Evolutionary conservation across 2,797 vertebrate genomes (phyloP).

Genomic region (Enoplosus armatus): DNA sequence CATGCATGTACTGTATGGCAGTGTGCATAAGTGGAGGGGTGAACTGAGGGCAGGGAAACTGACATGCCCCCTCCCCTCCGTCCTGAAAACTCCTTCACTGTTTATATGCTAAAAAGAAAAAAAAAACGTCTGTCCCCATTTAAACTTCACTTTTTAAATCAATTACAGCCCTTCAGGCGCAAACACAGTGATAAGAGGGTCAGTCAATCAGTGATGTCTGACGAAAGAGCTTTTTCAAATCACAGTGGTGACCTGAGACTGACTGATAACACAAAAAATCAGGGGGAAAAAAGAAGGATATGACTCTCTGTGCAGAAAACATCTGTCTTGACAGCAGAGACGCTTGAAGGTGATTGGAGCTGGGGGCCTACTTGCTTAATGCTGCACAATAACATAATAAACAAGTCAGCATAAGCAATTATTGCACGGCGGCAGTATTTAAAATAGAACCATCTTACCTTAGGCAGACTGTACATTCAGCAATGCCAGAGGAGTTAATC

Average conservation of each 20-base stretch:
- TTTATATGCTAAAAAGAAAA: constrained; percentile 2
- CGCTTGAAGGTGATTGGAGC: neutral
- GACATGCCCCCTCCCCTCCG: neutral
- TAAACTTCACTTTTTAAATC: constrained; percentile 25
- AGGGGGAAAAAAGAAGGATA: neutral
- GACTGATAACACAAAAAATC: constrained; percentile 7
- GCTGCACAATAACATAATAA: no score
- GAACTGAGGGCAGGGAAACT: constrained; percentile 14
- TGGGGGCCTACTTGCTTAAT: neutral
- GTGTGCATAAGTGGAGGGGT: neutral
- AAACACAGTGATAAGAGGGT: constrained; percentile 32
- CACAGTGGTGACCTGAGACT: constrained; percentile 10
- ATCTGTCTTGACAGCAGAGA: constrained; percentile 6
- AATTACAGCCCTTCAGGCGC: constrained; percentile 13
- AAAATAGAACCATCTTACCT: no score
- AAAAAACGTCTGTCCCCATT: neutral
- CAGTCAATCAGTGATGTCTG: constrained; percentile 38
- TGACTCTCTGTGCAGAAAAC: constrained; percentile 8
- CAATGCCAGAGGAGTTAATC: neutral
- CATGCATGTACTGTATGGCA: constrained; percentile 33
- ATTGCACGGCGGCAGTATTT: no score
- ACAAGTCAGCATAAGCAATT: no score
- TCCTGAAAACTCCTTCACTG: neutral
- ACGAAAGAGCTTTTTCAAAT: constrained; percentile 40
- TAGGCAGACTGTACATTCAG: neutral